Percentiles rank a stretch among this genome's conserved stretches.
These are phyloP conservation scores for Merops nubicus DNA, from an alignment of 2,113 vertebrate species.

Conservation along the genomic window DNA sequence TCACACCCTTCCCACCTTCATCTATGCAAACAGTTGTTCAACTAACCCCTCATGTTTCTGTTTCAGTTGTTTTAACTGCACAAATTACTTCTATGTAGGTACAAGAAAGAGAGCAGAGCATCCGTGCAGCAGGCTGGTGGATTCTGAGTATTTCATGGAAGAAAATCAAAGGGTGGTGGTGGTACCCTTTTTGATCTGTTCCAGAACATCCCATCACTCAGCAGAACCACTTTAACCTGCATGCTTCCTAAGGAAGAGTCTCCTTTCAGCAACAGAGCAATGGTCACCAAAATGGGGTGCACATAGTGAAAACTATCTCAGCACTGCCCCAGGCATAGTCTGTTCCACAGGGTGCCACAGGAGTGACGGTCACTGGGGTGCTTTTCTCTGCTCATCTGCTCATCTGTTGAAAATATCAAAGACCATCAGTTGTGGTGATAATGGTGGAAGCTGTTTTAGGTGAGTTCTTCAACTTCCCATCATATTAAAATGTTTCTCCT, in stretches of 20 bases:
- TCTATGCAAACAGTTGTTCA: background rate
- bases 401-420: background rate
- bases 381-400: background rate
- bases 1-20: background rate
- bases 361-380: background rate
- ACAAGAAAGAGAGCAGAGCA: background rate
- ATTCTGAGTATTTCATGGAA: background rate
- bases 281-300: background rate
- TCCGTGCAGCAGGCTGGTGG: fast-evolving
- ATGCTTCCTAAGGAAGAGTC: background rate
- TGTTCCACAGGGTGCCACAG: background rate
- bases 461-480: background rate
- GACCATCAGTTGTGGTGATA: background rate
- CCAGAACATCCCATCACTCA: background rate
- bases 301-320: background rate
- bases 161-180: background rate
- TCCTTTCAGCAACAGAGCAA: background rate
- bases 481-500: background rate
- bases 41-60: background rate
- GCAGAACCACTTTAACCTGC: background rate
- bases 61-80: background rate
- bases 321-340: background rate
- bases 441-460: background rate
- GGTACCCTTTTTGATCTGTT: background rate
- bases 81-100: background rate